Evolutionary conservation across 2,113 vertebrate species (phyloP), one percentile per base, ranked within the genome.

Genomic region (Corapipo altera): DNA sequence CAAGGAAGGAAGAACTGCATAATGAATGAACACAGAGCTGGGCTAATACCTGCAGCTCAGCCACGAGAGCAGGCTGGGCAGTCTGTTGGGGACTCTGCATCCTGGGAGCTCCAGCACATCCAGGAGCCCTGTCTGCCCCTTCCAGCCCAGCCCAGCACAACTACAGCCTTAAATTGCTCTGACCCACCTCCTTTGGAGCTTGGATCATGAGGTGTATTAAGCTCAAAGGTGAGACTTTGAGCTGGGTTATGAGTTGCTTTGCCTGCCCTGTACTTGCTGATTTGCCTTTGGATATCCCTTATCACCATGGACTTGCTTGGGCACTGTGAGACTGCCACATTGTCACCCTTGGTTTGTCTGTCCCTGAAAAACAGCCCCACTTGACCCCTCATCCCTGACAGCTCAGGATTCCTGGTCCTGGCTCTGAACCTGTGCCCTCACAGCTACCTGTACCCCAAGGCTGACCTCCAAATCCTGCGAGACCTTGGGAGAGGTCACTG

Each of bases 1-100:
- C 58, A 70, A 91, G 92, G 85, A 91, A 91, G 92, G 90, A 85
- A 83, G 88, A 48, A 62, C 88, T 92, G 88, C 93, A 94, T 92
- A 90, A 95, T 93, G 91, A 95, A 94, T 94, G 90, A 91, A 83
- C 52, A 71, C 61, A 76, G 71, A 69, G 74, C 41, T 65, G 78
- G 37, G 76, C 74, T 82, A 69, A 44, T 81, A 70, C 5, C 77
- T 75, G 33, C 0, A 4, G 30, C 71, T 82, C 13, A 13, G 43
- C 80, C 89, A 33, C n/a, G 52, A 21, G 61, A 81, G 65, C 28
- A 37, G 72, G 23, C 41, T 6, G 18, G 76, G 74, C 57, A 64
- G 73, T 5, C 55, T 78, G 43, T 32, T 26, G 57, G 1, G 2
- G 30, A 17, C 24, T 30, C 80, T 35, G 37, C 17, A 9, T 15